These are phyloP conservation scores for Drosophila nikananu DNA, from an alignment of 1,140 invertebrate genomes.

Conservation along the genomic window DNA sequence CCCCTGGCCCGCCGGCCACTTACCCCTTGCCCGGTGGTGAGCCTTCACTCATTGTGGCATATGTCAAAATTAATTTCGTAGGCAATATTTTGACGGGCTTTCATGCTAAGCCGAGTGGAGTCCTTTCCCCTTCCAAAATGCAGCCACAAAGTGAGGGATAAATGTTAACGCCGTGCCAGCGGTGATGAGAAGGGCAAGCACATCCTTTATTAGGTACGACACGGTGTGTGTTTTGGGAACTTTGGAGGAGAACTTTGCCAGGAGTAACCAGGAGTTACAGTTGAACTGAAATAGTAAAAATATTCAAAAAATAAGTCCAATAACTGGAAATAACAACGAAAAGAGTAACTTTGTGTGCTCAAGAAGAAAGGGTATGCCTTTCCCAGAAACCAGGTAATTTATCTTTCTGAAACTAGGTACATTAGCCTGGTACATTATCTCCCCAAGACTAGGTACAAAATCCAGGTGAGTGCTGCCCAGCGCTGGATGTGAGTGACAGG, in stretches of 20 bases:
- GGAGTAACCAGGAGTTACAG: background rate
- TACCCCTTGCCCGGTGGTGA: slow-evolving; percentile 1
- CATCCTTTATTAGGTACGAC: background rate
- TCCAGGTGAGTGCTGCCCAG: background rate
- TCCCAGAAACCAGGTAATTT: background rate
- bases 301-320: background rate
- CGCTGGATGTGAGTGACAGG: slow-evolving; percentile 17
- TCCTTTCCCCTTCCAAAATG: background rate
- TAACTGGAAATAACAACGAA: background rate
- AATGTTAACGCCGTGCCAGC: background rate
- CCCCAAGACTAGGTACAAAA: background rate
- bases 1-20: background rate
- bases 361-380: background rate
- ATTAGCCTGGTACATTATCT: too few species aligned
- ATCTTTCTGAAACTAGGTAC: too few species aligned
- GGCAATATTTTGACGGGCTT: slow-evolving; percentile 76
- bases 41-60: slow-evolving; percentile 73
- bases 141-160: background rate
- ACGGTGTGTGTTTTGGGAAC: background rate
- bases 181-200: background rate
- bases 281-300: background rate
- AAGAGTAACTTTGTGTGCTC: background rate
- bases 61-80: slow-evolving; percentile 80
- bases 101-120: slow-evolving; percentile 56
- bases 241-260: too few species aligned